Conservation (phyloP, 1,140 invertebrate species). For the Phymorhynchus buccinoides region DNA sequence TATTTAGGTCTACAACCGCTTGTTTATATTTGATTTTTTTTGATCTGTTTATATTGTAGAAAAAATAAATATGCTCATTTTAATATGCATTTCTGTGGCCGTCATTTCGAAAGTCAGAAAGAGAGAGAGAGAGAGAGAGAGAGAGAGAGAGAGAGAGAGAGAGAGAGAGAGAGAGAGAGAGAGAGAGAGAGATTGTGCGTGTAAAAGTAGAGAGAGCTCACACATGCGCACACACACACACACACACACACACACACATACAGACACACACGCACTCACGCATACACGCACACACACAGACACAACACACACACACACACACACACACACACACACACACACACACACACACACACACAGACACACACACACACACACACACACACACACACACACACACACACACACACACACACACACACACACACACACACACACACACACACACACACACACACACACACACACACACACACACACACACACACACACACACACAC, state of each 20-base stretch:
- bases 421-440: background rate
- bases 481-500: too few species aligned
- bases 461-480: too few species aligned
- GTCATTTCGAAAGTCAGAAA: too few species aligned
- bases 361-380: background rate
- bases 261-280: background rate
- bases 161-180: too few species aligned
- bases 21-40: too few species aligned
- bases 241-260: background rate
- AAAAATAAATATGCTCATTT: too few species aligned
- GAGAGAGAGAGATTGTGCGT: too few species aligned
- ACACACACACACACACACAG: conserved; percentile 13
- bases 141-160: too few species aligned
- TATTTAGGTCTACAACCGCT: too few species aligned
- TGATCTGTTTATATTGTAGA: too few species aligned
- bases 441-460: background rate
- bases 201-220: background rate
- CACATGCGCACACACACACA: background rate
- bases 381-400: background rate
- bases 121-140: too few species aligned
- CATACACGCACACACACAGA: background rate
- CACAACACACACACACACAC: background rate
- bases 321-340: background rate
- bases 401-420: conserved; percentile 24
- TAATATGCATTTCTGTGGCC: too few species aligned